These are phyloP conservation scores for Spodoptera litura DNA, from an alignment of 1,140 invertebrate genomes.

Conservation along the genomic window DNA sequence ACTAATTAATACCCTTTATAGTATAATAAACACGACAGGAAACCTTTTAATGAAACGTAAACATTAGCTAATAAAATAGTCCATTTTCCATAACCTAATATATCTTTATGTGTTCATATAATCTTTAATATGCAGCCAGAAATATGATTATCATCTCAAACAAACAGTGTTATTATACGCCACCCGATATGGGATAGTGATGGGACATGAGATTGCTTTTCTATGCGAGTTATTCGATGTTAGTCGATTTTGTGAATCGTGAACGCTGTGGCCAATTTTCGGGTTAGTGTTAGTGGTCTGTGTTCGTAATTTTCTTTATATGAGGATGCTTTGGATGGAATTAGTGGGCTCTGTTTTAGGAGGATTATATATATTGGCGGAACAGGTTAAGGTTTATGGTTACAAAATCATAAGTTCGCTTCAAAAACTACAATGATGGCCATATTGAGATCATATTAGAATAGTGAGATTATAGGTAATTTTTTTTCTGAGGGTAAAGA, in stretches of 20 bases:
- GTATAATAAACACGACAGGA: conserved; percentile 56
- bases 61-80: conserved; percentile 74
- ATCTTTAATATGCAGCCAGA: conserved; percentile 69
- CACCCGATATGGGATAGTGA: conserved; percentile 40
- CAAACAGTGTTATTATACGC: conserved; percentile 68
- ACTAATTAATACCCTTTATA: conserved; percentile 52
- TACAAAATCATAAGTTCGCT: too few species aligned
- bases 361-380: too few species aligned
- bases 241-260: conserved; percentile 27
- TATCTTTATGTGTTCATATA: conserved; percentile 76
- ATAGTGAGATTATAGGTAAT: too few species aligned
- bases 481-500: too few species aligned
- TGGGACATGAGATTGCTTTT: conserved; percentile 31
- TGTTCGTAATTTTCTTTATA: not conserved
- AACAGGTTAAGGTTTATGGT: too few species aligned
- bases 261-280: not conserved
- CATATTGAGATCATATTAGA: too few species aligned
- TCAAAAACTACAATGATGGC: too few species aligned
- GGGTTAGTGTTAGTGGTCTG: not conserved
- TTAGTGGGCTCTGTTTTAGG: too few species aligned
- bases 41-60: conserved; percentile 69
- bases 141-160: conserved; percentile 71
- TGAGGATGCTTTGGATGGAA: not conserved
- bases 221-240: conserved; percentile 36
- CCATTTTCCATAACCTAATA: conserved; percentile 64